Percentiles rank a stretch among this genome's conserved stretches.
Evolutionary conservation across 2,797 vertebrate species (phyloP).

Genomic region (Lemur catta): DNA sequence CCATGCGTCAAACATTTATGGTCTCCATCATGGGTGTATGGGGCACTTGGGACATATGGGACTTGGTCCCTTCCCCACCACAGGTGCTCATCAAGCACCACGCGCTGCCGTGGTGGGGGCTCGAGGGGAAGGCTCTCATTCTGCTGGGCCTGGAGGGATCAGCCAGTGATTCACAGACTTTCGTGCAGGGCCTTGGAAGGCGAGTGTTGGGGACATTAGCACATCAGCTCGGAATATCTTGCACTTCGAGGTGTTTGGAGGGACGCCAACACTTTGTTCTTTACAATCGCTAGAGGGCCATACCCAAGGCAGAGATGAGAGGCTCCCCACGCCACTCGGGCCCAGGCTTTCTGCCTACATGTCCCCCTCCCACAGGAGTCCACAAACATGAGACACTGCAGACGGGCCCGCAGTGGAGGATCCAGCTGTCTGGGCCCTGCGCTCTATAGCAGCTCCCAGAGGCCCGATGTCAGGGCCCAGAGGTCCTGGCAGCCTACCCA

Average conservation of each 20-base stretch:
- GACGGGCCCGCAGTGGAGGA: rapidly evolving
- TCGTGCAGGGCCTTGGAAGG: neutral
- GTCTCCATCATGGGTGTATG: neutral
- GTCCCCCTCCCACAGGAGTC: neutral
- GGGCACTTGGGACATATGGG: neutral
- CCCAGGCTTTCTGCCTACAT: too few species aligned
- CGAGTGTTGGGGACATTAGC: neutral
- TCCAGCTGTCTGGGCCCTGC: neutral
- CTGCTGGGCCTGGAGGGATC: neutral
- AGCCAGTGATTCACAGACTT: neutral
- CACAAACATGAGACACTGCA: neutral
- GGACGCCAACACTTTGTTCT: neutral
- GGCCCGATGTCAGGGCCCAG: rapidly evolving
- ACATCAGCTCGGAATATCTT: neutral
- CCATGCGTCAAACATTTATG: neutral
- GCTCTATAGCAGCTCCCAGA: neutral
- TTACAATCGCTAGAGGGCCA: neutral
- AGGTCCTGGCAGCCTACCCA: neutral
- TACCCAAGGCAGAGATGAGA: neutral
- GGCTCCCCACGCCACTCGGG: rapidly evolving
- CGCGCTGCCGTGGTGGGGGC: rapidly evolving
- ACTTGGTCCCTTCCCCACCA: neutral
- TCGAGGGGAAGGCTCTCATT: neutral
- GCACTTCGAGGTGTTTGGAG: neutral
- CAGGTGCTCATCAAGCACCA: neutral